phyloP scores from a whole-genome alignment of 1,140 invertebrate genomes.

The Brachionus calyciflorus region DNA sequence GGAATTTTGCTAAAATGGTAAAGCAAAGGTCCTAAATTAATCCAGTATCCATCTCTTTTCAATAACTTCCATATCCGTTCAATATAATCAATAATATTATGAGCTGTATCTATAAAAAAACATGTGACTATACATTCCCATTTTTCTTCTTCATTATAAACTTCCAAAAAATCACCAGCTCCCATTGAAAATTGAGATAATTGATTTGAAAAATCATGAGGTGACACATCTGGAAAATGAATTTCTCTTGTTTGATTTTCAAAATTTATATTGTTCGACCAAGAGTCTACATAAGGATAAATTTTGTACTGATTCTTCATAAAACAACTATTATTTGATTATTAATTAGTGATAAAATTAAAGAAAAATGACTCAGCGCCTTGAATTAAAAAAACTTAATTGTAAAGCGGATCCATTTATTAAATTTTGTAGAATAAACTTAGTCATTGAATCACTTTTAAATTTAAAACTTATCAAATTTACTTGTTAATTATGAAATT shows the following conservation, averaged over 20 bases:
- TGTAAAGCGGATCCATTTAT: no score
- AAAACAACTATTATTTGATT: constrained; percentile 63
- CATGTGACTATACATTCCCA: constrained; percentile 93
- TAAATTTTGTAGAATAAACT: no score
- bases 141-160: constrained; percentile 62
- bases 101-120: constrained; percentile 97
- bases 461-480: neutral
- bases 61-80: constrained; percentile 88
- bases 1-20: constrained; percentile 89
- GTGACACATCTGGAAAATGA: constrained; percentile 82
- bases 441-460: neutral
- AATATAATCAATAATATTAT: constrained; percentile 89
- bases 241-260: constrained; percentile 75
- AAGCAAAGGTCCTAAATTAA: constrained; percentile 78
- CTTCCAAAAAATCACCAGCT: constrained; percentile 86
- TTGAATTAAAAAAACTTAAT: no score
- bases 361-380: no score
- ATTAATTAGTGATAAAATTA: neutral
- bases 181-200: constrained; percentile 81
- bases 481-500: constrained; percentile 53
- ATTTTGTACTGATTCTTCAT: constrained; percentile 67
- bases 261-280: constrained; percentile 78
- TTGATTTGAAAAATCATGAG: constrained; percentile 63
- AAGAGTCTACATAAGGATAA: constrained; percentile 90
- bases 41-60: constrained; percentile 70